These are phyloP conservation scores for Oryzias sinensis DNA, from an alignment of 2,797 vertebrate species.

Conservation along the genomic window DNA sequence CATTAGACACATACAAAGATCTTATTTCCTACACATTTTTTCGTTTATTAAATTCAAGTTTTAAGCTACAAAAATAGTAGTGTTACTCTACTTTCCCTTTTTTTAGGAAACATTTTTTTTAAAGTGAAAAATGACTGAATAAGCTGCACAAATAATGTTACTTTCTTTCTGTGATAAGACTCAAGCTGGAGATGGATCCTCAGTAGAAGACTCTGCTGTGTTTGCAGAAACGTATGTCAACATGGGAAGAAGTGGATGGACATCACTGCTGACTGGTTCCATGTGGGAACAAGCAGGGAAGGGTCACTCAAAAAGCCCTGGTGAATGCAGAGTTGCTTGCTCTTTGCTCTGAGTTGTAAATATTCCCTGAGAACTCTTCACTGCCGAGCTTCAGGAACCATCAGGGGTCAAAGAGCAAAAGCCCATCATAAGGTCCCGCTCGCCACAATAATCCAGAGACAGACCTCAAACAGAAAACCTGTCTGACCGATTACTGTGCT, in stretches of 20 bases:
- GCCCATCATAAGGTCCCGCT: conserved; percentile 42
- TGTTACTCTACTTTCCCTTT: not conserved
- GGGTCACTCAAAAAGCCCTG: conserved; percentile 50
- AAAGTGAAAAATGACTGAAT: not conserved
- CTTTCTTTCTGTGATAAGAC: not conserved
- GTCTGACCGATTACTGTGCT: conserved; percentile 11
- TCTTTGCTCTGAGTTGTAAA: conserved; percentile 61
- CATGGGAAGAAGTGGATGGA: conserved; percentile 2
- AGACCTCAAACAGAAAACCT: conserved; percentile 44
- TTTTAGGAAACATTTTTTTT: not conserved
- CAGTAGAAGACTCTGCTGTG: not conserved
- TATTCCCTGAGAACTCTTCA: conserved; percentile 36
- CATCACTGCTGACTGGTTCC: conserved; percentile 24
- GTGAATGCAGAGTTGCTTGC: conserved; percentile 24
- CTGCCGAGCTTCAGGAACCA: conserved; percentile 54
- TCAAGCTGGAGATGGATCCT: not conserved
- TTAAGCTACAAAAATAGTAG: not conserved
- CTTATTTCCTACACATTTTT: no score
- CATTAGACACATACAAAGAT: no score
- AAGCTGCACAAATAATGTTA: not conserved
- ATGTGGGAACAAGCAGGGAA: conserved; percentile 45
- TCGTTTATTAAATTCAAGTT: no score
- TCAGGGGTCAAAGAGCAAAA: conserved; percentile 59
- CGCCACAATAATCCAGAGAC: conserved; percentile 35
- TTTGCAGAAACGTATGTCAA: not conserved